Percentiles rank a stretch among this genome's conserved stretches.
Conservation (phyloP, 2,888 invertebrate genomes). For the Psylliodes chrysocephalus region DNA sequence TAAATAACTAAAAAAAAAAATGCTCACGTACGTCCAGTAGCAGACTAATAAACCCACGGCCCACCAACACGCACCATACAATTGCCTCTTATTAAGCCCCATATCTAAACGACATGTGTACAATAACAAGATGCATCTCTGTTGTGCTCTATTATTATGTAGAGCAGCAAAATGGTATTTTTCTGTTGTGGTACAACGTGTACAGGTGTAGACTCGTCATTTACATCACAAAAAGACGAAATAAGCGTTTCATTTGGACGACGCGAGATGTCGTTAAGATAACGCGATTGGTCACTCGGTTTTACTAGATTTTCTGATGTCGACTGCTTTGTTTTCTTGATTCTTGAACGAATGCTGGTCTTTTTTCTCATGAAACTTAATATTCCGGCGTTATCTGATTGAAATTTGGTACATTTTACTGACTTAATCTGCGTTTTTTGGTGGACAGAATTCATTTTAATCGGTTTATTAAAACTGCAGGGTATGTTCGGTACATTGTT, state of each 20-base stretch:
- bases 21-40: slow-evolving; percentile 53
- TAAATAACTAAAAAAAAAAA: too few relatives aligned
- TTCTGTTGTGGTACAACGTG: slow-evolving; percentile 48
- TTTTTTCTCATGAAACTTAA: slow-evolving; percentile 8
- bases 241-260: slow-evolving; percentile 57
- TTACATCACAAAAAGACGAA: slow-evolving; percentile 57
- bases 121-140: slow-evolving; percentile 54
- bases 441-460: too few relatives aligned
- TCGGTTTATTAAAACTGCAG: too few relatives aligned
- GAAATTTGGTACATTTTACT: not conserved
- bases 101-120: slow-evolving; percentile 59
- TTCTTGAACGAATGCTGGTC: slow-evolving; percentile 6
- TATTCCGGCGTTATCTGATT: not conserved
- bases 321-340: slow-evolving; percentile 18
- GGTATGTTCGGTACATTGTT: too few relatives aligned
- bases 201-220: slow-evolving; percentile 57
- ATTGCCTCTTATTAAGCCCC: slow-evolving; percentile 58
- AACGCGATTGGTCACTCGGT: slow-evolving; percentile 40
- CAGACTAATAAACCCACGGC: slow-evolving; percentile 49
- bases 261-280: slow-evolving; percentile 57
- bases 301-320: slow-evolving; percentile 28
- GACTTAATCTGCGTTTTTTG: too few relatives aligned
- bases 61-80: slow-evolving; percentile 55
- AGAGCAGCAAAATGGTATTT: slow-evolving; percentile 52
- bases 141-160: slow-evolving; percentile 55